These are phyloP conservation scores for Pempheris klunzingeri DNA, from an alignment of 2,797 vertebrate species.

Conservation along the genomic window DNA sequence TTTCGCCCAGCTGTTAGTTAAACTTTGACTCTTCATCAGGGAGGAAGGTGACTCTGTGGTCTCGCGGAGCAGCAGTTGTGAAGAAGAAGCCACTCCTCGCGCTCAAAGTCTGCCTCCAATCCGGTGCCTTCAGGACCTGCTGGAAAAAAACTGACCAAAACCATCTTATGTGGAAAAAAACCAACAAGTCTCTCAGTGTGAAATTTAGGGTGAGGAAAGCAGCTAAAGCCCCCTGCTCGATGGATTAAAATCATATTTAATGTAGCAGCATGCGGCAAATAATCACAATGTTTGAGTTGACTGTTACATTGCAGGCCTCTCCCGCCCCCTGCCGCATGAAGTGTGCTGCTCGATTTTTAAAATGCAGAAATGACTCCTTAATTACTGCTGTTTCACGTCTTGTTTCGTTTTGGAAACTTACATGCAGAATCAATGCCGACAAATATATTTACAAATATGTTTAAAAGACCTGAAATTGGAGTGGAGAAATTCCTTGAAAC, in stretches of 20 bases:
- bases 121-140: conserved; percentile 69
- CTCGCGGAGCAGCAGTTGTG: conserved; percentile 41
- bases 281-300: too few relatives aligned
- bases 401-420: not conserved
- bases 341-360: too few relatives aligned
- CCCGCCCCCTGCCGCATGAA: conserved; percentile 59
- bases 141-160: too few relatives aligned
- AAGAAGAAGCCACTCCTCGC: conserved; percentile 70
- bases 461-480: accelerated
- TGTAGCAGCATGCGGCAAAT: not conserved
- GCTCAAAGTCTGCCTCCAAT: conserved; percentile 73
- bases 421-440: too few relatives aligned
- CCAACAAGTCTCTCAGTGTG: not conserved
- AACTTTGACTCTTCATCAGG: conserved; percentile 30
- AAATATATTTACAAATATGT: not conserved
- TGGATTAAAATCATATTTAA: not conserved
- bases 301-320: conserved; percentile 19
- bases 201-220: not conserved
- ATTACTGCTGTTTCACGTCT: too few relatives aligned
- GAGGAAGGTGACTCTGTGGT: conserved; percentile 28
- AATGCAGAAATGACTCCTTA: too few relatives aligned
- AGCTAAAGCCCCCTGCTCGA: accelerated
- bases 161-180: too few relatives aligned
- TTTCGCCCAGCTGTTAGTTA: conserved; percentile 21
- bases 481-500: not conserved